Evolutionary conservation across 2,113 vertebrate species (phyloP), one percentile per base, ranked within the genome.

Genomic region (Ameiurus melas): DNA sequence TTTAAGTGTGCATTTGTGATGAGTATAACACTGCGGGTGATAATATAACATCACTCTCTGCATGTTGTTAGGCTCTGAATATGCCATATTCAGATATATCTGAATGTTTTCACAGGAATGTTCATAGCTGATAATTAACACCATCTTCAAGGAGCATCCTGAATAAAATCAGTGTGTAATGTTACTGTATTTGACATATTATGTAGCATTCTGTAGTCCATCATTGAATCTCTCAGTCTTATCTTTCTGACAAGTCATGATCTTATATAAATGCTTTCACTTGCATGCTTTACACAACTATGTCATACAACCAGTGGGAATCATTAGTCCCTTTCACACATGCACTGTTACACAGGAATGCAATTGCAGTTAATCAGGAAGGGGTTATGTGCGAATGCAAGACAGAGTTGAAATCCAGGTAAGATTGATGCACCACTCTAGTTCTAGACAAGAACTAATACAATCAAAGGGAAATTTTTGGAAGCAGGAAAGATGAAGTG

Each of bases 21-120:
- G 39, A 62, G 70, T 84, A 84, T 77, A 88, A 88, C 51, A 88
- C 70, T 77, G 57, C 81, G 62, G 81, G 68, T 84, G 86, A 85
- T 88, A 62, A 17, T 25, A 55, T 89, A 88, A 68, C 83, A 83
- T n/a, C 55, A 51, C 60, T 57, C 30, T 36, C 62, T 78, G 60
- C 82, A 36, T 79, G 58, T 19, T 60, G 64, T 25, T 30, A 66
- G 53, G 7, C 27, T 71, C 53, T 82, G 79, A 87, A 82, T 82
- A 82, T 87, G 51, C 53, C 78, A 82, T n/a, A n/a, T n/a, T n/a
- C n/a, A n/a, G n/a, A n/a, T 51, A 19, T 19, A 66, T 51, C 43
- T 17, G 14, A 68, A 51, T 84, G 39, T 1, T 66, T 84, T 68
- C 82, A 66, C 25, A 47, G 60, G 33, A 83, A 64, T 39, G 43